Conservation (phyloP, 2,888 invertebrate genomes). For the Tiliacea aurago region DNA sequence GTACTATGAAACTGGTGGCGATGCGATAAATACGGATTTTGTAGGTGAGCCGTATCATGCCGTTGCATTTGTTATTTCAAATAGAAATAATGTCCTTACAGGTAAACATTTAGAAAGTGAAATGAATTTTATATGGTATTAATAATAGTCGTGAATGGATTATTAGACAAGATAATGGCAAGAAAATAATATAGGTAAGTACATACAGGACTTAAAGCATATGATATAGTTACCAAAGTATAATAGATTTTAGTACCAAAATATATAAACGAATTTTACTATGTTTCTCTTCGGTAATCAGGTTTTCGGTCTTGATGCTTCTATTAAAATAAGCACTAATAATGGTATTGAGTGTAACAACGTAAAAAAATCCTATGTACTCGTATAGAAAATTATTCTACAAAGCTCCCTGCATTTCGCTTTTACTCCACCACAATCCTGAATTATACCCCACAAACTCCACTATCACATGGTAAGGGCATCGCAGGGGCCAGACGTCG, state of each 20-base stretch:
- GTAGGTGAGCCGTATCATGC: not conserved
- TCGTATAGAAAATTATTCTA: constrained; percentile 6
- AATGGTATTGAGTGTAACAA: not conserved
- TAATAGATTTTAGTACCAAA: not conserved
- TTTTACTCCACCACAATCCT: constrained; percentile 27
- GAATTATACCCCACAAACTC: constrained; percentile 55
- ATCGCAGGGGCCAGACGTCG: constrained; percentile 83
- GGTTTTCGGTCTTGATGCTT: not conserved
- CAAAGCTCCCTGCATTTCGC: constrained; percentile 24
- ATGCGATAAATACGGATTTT: constrained; percentile 29
- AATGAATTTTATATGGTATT: not conserved
- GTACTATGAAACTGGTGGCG: constrained; percentile 66
- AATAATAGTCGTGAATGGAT: not conserved
- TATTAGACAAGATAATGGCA: not conserved
- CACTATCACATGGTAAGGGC: constrained; percentile 77
- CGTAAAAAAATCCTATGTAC: not conserved
- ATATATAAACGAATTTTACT: not conserved
- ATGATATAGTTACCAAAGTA: not conserved
- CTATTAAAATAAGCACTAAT: not conserved
- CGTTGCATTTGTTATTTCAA: not conserved
- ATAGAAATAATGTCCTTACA: not conserved
- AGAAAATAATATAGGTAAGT: not conserved
- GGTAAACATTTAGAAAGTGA: not conserved
- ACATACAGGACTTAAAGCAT: not conserved
- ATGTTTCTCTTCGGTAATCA: not conserved